These are phyloP conservation scores for Neolamprologus brichardi DNA, from an alignment of 2,113 vertebrate species.

Conservation along the genomic window DNA sequence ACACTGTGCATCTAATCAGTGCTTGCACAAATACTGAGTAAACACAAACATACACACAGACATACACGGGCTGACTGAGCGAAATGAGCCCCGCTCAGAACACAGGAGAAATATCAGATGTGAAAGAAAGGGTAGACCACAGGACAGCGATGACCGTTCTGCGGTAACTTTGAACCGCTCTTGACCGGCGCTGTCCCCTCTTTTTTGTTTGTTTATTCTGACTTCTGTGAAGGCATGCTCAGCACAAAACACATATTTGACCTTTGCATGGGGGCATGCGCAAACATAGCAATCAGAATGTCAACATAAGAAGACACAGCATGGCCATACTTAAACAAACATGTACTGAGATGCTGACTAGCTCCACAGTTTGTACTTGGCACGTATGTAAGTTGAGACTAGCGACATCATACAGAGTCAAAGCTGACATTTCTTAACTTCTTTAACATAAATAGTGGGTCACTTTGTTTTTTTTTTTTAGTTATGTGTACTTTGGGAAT, in stretches of 20 bases:
- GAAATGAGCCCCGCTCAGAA: not conserved
- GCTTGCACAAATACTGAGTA: constrained; percentile 9
- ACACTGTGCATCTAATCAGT: constrained; percentile 18
- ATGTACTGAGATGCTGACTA: not conserved
- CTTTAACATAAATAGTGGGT: not conserved
- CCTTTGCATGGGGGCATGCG: not conserved
- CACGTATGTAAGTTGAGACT: not conserved
- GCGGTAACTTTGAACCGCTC: not conserved
- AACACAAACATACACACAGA: not conserved
- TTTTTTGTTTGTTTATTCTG: not conserved
- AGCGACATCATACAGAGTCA: not conserved
- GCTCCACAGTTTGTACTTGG: not conserved
- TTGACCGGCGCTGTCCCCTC: not conserved
- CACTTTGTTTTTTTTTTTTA: not conserved
- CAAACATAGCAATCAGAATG: not conserved
- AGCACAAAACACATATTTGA: not conserved
- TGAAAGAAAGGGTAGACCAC: not conserved
- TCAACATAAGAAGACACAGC: not conserved
- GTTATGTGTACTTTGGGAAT: not conserved
- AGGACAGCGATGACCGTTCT: not conserved
- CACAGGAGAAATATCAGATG: not conserved
- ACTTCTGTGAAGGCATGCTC: not conserved
- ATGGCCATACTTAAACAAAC: not conserved
- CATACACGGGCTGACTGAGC: not conserved
- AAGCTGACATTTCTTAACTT: not conserved